phyloP scores from a whole-genome alignment of 2,797 vertebrate genomes.

The Natrix natrix region DNA sequence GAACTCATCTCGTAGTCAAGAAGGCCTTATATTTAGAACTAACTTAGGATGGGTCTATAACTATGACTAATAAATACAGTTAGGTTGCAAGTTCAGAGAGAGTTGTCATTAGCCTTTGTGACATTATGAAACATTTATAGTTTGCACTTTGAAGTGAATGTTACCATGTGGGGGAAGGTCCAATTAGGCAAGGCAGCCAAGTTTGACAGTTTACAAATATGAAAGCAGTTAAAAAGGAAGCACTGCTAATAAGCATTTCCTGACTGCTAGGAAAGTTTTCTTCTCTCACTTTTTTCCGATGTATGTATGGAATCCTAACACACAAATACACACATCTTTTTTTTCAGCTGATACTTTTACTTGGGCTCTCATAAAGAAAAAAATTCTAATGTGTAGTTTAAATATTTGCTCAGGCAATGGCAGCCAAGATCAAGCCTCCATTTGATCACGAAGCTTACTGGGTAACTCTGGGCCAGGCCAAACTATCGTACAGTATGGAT shows the following conservation, averaged over 20 bases:
- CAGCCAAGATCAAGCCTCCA: neutral
- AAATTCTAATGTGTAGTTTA: neutral
- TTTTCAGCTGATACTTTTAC: conserved; percentile 14
- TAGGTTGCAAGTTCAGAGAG: conserved; percentile 10
- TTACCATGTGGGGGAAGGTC: conserved; percentile 13
- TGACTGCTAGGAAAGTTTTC: neutral
- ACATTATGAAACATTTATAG: conserved; percentile 22
- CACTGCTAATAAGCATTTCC: conserved; percentile 29
- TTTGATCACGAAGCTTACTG: neutral
- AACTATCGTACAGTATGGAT: neutral
- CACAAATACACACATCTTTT: neutral
- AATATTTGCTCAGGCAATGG: neutral
- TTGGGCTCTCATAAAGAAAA: conserved; percentile 19
- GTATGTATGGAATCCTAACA: neutral
- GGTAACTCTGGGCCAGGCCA: neutral
- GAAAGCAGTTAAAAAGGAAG: conserved; percentile 39
- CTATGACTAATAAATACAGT: conserved; percentile 17
- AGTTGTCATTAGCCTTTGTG: conserved; percentile 25
- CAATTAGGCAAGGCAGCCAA: conserved; percentile 7
- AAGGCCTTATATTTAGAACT: neutral
- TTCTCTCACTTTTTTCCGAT: neutral
- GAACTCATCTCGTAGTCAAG: neutral
- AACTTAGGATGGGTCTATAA: neutral
- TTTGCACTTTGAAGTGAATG: neutral
- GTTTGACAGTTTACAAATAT: conserved; percentile 35